Conservation (phyloP, 2,888 invertebrate species). For the Scaptomyza reducta region DNA sequence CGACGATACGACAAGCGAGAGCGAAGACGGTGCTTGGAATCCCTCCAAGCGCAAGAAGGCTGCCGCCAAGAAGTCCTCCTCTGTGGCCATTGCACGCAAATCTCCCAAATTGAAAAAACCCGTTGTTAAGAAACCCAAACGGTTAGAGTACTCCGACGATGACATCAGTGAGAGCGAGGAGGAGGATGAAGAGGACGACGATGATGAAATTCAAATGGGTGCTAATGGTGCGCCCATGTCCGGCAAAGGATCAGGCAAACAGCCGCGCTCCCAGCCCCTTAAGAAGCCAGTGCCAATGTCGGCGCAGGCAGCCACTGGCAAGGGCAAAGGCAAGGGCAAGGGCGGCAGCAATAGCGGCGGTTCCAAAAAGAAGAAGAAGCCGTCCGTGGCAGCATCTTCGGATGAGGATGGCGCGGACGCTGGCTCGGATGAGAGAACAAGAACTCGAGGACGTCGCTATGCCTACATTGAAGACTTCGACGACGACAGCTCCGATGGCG, state of each 20-base stretch:
- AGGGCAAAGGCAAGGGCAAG: slow-evolving; percentile 69
- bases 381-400: slow-evolving; percentile 63
- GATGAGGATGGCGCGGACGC: slow-evolving; percentile 89
- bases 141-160: slow-evolving; percentile 79
- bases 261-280: slow-evolving; percentile 79
- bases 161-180: slow-evolving; percentile 87
- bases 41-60: slow-evolving; percentile 82
- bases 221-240: slow-evolving; percentile 61
- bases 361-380: slow-evolving; percentile 71
- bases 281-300: slow-evolving; percentile 52
- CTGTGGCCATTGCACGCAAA: slow-evolving; percentile 67
- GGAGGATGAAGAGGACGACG: slow-evolving; percentile 86
- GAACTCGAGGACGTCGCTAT: slow-evolving; percentile 83
- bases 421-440: slow-evolving; percentile 85
- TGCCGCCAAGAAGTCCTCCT: slow-evolving; percentile 62
- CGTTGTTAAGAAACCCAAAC: slow-evolving; percentile 73
- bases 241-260: slow-evolving; percentile 81
- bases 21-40: slow-evolving; percentile 83
- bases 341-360: slow-evolving; percentile 33
- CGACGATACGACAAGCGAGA: slow-evolving; percentile 83
- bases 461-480: slow-evolving; percentile 84
- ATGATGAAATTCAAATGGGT: slow-evolving; percentile 57
- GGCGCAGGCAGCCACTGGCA: slow-evolving; percentile 47
- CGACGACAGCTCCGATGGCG: slow-evolving; percentile 84
- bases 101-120: slow-evolving; percentile 76